Percentiles rank a stretch among this genome's conserved stretches.
phyloP scores from a whole-genome alignment of 2,113 vertebrate genomes.

The Xiphorhynchus elegans region DNA sequence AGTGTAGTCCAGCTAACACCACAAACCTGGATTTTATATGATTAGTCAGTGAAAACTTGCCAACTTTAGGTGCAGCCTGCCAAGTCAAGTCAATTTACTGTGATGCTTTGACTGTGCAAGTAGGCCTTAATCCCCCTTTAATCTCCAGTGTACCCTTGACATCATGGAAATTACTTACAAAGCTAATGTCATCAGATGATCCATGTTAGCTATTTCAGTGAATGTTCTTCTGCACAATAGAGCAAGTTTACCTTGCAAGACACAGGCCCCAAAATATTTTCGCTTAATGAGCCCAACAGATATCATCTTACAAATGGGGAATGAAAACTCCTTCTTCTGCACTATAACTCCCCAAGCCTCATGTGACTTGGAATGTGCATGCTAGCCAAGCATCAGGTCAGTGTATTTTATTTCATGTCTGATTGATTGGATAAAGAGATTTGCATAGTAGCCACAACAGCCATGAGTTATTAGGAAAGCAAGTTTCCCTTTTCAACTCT shows the following conservation, averaged over 20 bases:
- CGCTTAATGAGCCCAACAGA: constrained; percentile 18
- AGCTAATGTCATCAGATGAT: constrained; percentile 76
- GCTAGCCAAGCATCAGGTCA: constrained; percentile 35
- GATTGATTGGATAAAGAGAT: constrained; percentile 72
- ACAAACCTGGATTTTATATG: constrained; percentile 68
- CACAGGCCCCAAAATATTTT: constrained; percentile 57
- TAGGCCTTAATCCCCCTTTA: constrained; percentile 75
- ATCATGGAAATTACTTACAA: constrained; percentile 79
- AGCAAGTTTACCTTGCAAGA: constrained; percentile 59
- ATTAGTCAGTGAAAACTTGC: constrained; percentile 74
- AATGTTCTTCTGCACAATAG: constrained; percentile 60
- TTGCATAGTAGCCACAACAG: constrained; percentile 58
- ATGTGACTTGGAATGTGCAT: constrained; percentile 47
- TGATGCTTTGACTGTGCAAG: constrained; percentile 71
- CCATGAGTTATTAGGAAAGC: constrained; percentile 28
- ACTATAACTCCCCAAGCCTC: constrained; percentile 28
- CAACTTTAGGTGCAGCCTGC: constrained; percentile 63
- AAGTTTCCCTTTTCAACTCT: constrained; percentile 28
- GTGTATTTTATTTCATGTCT: constrained; percentile 62
- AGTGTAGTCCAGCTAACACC: constrained; percentile 54
- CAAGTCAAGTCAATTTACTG: constrained; percentile 77
- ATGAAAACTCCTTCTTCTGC: constrained; percentile 54
- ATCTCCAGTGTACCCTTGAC: constrained; percentile 78
- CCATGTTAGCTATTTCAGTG: constrained; percentile 73
- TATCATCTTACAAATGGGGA: constrained; percentile 53